These are phyloP conservation scores for Bibio marci DNA, from an alignment of 2,888 invertebrate genomes.

Conservation along the genomic window DNA sequence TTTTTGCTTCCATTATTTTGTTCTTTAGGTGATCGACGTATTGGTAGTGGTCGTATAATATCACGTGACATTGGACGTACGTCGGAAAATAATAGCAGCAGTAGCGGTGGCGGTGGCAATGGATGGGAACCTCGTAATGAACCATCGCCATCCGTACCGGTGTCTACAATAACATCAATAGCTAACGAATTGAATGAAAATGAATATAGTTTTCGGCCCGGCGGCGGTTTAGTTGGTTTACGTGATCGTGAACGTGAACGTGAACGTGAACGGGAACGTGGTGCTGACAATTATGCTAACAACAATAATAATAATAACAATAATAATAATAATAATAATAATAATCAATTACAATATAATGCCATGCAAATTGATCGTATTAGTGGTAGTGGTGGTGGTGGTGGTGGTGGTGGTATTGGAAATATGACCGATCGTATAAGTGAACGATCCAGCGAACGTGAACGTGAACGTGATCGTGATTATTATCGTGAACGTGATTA, in stretches of 20 bases:
- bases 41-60: conserved; percentile 73
- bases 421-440: background rate
- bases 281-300: background rate
- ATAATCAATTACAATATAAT: no score
- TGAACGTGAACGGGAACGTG: conserved; percentile 8
- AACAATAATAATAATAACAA: background rate
- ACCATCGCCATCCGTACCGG: background rate
- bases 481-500: conserved; percentile 9
- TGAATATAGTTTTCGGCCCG: conserved; percentile 19
- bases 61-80: conserved; percentile 31
- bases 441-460: background rate
- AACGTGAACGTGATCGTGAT: conserved; percentile 13
- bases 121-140: background rate
- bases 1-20: no score
- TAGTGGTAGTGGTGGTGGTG: background rate
- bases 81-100: no score
- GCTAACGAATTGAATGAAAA: background rate
- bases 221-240: conserved; percentile 8
- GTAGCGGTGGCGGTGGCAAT: background rate
- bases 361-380: background rate
- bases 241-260: conserved; percentile 6
- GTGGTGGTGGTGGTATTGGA: background rate
- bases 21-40: conserved; percentile 35
- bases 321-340: conserved; percentile 5
- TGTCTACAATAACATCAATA: background rate